These are phyloP conservation scores for Parazoanthus swiftii DNA, from an alignment of 92 coral and sea anemone genomes.

Conservation along the genomic window DNA sequence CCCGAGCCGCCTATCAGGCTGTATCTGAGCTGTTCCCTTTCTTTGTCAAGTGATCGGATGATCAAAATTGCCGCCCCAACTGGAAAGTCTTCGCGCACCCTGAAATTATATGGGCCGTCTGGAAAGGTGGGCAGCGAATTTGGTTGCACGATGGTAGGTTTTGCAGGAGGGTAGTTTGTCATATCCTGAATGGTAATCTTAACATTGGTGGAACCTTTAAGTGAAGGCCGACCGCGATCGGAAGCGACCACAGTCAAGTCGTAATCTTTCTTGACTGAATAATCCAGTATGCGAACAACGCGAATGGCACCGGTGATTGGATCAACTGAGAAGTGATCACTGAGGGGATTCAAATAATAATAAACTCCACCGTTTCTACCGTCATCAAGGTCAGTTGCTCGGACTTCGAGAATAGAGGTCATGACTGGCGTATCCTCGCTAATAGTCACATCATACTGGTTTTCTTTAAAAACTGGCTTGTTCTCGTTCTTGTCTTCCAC, in stretches of 20 bases:
- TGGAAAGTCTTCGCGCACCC: conserved; percentile 65
- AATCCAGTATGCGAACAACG: conserved; percentile 47
- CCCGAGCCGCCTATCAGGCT: conserved; percentile 44
- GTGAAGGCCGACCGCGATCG: conserved; percentile 50
- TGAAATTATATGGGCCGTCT: conserved; percentile 52
- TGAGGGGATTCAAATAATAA: conserved; percentile 17
- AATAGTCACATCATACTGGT: conserved; percentile 22
- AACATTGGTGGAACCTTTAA: conserved; percentile 21
- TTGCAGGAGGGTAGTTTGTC: conserved; percentile 44
- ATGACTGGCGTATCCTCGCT: conserved; percentile 47
- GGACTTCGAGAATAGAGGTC: conserved; percentile 47
- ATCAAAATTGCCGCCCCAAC: conserved; percentile 46
- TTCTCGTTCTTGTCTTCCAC: conserved; percentile 58
- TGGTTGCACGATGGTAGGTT: conserved; percentile 31
- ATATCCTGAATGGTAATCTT: conserved; percentile 17
- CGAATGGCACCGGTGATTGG: conserved; percentile 58
- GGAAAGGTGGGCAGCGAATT: conserved; percentile 64
- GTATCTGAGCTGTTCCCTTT: conserved; percentile 54
- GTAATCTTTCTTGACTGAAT: neutral
- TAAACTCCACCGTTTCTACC: conserved; percentile 67
- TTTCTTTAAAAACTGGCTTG: conserved; percentile 38
- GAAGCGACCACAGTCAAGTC: conserved; percentile 43
- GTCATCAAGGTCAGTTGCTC: conserved; percentile 57
- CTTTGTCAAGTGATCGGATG: conserved; percentile 60
- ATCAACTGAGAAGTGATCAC: conserved; percentile 50